Conservation (phyloP, 2,888 invertebrate species). For the Poecilus cupreus region DNA sequence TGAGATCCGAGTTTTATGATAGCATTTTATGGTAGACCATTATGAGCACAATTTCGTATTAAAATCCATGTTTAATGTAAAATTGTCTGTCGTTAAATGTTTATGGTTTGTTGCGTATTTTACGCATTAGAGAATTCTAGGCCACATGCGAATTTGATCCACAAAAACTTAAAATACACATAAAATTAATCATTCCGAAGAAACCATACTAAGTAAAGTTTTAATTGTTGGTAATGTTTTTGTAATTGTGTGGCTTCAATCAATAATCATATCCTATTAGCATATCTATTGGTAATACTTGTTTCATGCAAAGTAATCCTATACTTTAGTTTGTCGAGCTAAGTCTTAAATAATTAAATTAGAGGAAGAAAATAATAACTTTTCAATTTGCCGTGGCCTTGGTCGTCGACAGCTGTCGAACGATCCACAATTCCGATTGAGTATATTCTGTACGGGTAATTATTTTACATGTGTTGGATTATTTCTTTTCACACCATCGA, state of each 20-base stretch:
- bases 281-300: background rate
- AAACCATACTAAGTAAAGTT: background rate
- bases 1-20: background rate
- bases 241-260: background rate
- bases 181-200: background rate
- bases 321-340: background rate
- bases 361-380: background rate
- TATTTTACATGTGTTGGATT: constrained; percentile 24
- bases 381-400: constrained; percentile 24
- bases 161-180: background rate
- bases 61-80: background rate
- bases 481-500: constrained; percentile 16
- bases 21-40: background rate
- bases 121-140: background rate
- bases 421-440: constrained; percentile 16
- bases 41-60: constrained; percentile 9
- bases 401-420: constrained; percentile 4
- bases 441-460: constrained; percentile 17
- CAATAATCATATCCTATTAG: constrained; percentile 20
- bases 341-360: constrained; percentile 3
- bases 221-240: constrained; percentile 11
- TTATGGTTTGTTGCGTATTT: constrained; percentile 1
- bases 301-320: background rate
- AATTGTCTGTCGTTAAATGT: background rate
- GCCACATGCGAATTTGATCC: background rate